These are phyloP conservation scores for Philhelius pedissequus DNA, from an alignment of 2,888 invertebrate genomes.

Conservation along the genomic window DNA sequence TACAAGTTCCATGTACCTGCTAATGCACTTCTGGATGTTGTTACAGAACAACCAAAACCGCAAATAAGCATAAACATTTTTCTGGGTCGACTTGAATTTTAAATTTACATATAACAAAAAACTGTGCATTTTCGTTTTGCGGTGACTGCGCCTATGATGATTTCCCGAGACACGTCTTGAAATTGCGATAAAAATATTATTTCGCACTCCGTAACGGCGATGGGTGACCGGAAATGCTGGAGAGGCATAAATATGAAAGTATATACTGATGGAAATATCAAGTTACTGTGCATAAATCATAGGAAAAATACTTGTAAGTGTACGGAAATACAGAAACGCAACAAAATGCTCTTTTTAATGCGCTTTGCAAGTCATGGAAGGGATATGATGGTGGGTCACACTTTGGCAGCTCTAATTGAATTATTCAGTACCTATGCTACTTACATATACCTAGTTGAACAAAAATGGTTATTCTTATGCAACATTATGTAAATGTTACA, in stretches of 20 bases:
- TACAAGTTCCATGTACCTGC: neutral
- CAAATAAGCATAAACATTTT: slow-evolving; percentile 59
- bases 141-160: neutral
- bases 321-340: slow-evolving; percentile 17
- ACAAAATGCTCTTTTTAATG: slow-evolving; percentile 5
- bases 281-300: slow-evolving; percentile 36
- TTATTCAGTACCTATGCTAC: no score
- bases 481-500: no score
- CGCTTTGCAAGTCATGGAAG: neutral
- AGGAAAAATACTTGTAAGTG: slow-evolving; percentile 7
- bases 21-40: neutral
- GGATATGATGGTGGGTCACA: neutral
- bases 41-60: slow-evolving; percentile 24
- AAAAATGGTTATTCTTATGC: no score
- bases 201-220: slow-evolving; percentile 29
- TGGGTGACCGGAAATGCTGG: slow-evolving; percentile 40
- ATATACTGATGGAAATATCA: neutral
- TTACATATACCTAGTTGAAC: no score
- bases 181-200: slow-evolving; percentile 36
- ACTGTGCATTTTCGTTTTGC: neutral
- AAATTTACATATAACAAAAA: slow-evolving; percentile 53
- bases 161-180: slow-evolving; percentile 1
- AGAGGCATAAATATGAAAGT: slow-evolving; percentile 17
- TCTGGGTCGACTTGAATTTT: slow-evolving; percentile 30
- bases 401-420: slow-evolving; percentile 22